Base-by-base conservation (phyloP, 2,888 invertebrate species). In the Drosophila anceps region DNA sequence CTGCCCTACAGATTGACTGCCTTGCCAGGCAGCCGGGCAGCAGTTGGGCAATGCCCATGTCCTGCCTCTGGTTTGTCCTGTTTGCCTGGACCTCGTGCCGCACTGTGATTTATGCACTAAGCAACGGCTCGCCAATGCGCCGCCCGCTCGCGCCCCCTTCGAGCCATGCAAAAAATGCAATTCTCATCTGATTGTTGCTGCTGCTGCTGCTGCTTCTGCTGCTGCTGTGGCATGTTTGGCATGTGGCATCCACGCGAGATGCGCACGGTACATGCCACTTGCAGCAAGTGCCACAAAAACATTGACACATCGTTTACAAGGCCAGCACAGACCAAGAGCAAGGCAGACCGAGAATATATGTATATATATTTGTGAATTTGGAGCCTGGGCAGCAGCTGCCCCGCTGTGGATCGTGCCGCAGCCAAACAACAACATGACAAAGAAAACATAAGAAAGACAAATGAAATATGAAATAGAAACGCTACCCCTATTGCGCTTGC, bases 91-190 rank as follows among this genome's bases (percentile, higher is more conserved):
- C 51, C 10, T 37, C 53, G 54, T 15, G 46, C 9, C 27, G 41
- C 68, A 60, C 88, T 72, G 76, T 84, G 88, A 84, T 84, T 84
- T 84, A 84, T 84, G 83, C 88, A 88, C 84, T 84, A 84, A 88
- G 69, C 84, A 82, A 87, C 54, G 58, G 41, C 48, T 24, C 59
- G 44, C 44, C 58, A 46, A 63, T 20, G 67, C n/a, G n/a, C n/a
- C n/a, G n/a, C 46, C 51, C 35, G 55, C 55, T 48, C n/a, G 69
- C 62, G 58, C 48, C 35, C 35, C 51, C 37, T 33, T 55, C 10
- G 41, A 18, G 39, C 33, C 46, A 6, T 12, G 50, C 54, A 24
- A 66, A 70, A 57, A 51, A 67, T 70, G 69, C 67, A 79, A 55
- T 69, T 57, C 64, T 55, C 76, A 75, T 35, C 73, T 61, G 53